Conservation (phyloP, 1,140 invertebrate genomes). For the Monochamus saltuarius region DNA sequence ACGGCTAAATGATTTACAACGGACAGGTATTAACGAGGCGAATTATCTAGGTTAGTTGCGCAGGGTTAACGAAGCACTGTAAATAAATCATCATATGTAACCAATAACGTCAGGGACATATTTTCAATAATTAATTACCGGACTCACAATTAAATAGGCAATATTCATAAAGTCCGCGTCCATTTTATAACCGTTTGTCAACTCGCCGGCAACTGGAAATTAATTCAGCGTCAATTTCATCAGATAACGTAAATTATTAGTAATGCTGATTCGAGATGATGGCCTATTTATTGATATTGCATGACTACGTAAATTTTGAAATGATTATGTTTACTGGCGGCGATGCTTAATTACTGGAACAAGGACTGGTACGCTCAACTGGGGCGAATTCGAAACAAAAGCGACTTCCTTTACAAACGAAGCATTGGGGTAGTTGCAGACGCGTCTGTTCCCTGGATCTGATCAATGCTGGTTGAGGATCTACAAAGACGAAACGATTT, state of each 20-base stretch:
- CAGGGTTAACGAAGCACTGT: too few species aligned
- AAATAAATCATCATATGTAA: conserved; percentile 11
- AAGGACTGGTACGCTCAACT: neutral
- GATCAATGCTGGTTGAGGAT: too few species aligned
- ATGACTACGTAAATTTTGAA: neutral
- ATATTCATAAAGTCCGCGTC: conserved; percentile 34
- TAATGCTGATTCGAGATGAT: conserved; percentile 8
- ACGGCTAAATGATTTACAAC: too few species aligned
- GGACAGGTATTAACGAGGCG: too few species aligned
- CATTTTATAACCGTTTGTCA: conserved; percentile 37
- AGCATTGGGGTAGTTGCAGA: neutral
- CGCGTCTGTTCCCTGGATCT: too few species aligned
- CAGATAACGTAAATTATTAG: conserved; percentile 30
- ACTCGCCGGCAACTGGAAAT: conserved; percentile 22
- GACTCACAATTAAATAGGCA: conserved; percentile 27
- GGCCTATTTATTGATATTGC: conserved; percentile 10
- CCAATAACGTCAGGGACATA: conserved; percentile 24
- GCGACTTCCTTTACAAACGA: neutral
- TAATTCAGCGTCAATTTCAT: conserved; percentile 38
- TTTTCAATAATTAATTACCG: conserved; percentile 28
- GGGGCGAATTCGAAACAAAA: neutral
- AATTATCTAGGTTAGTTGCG: too few species aligned
- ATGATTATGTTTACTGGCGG: conserved; percentile 1
- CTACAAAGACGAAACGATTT: too few species aligned
- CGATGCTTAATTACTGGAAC: neutral